Evolutionary conservation across 1,140 invertebrate genomes (phyloP), one percentile per base, ranked within the genome.

Genomic region (Agraylea sexmaculata): DNA sequence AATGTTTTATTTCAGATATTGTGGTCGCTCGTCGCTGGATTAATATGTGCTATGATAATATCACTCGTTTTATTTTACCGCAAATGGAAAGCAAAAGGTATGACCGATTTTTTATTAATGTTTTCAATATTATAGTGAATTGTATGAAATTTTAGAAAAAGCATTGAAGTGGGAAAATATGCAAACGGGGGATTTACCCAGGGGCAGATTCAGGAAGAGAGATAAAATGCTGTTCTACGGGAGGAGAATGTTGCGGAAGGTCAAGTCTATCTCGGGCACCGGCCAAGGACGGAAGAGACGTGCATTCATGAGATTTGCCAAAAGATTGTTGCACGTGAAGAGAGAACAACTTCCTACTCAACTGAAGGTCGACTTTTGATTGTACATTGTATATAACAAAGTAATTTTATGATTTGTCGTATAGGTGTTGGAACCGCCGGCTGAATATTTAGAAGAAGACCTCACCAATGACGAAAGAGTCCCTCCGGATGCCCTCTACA

Each of bases 211-310:
- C 68, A 73, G 93, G 30, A 97, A 97, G 64, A 70, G 93, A 47
- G 93, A 98, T 71, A 96, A 95, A 69, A 87, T 96, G 49, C 65
- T 95, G 8, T 97, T 96, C 66, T 96, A 95, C 65, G 92, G 92
- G 1, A 70, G 88, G 27, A 87, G 94, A 57, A 95, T 96, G 87
- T 63, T 97, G 21, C 67, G 93, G 42, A 94, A 96, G 66, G 90
- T 87, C 12, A 86, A 84, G 59, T 83, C 77, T 7, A 83, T 89
- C 34, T 83, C 84, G 25, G 82, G 81, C 49, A 74, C 79, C 16
- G 76, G 80, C 2, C 77, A 87, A 59, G 83, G 86, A 0, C 80
- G 83, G 52, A 93, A 91, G 58, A 70, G 88, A 19, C 78, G 84
- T 47, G 78, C 91, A 2, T 84, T 94, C 0, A 81, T 92, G 74